Evolutionary conservation across 1,140 invertebrate species (phyloP), one percentile per base, ranked within the genome.

Genomic region (Babylonia areolata): DNA sequence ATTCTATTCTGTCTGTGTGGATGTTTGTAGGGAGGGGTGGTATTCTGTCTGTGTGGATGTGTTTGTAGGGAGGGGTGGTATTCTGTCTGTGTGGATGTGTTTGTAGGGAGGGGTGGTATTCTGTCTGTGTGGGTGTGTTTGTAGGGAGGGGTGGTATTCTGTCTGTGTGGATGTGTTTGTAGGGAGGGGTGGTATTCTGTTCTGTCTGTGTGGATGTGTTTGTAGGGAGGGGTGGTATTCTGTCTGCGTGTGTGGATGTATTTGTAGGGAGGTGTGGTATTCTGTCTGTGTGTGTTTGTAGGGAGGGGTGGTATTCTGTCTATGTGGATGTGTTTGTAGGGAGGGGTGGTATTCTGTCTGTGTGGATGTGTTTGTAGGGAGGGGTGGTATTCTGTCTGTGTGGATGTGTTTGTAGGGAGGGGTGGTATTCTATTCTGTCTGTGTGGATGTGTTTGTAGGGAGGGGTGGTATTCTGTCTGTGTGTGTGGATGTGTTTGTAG

Each of bases 141-240:
- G 11, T 80, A n/a, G n/a, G n/a, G n/a, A n/a, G n/a, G n/a, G n/a
- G 93, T 91, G 83, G 9, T 9, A 12, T 37, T 73, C 75, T 12
- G 42, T 85, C 20, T 64, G 23, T n/a, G 15, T 58, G 20, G 3
- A 6, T 83, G 31, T 33, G 11, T 42, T 2, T 80, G 11, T 80
- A n/a, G n/a, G n/a, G n/a, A n/a, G n/a, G n/a, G n/a, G n/a, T n/a
- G n/a, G n/a, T n/a, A n/a, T n/a, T n/a, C n/a, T n/a, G n/a, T n/a
- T 73, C 75, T 12, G 42, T 85, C 20, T 64, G 23, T n/a, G 15
- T 58, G 20, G 3, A 6, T 83, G 31, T 33, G 11, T 42, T 2
- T 80, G 11, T 80, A n/a, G n/a, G n/a, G n/a, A n/a, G n/a, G n/a
- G n/a, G n/a, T n/a, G n/a, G n/a, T n/a, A n/a, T n/a, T n/a, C n/a